A percentile compares a stretch with the other conserved stretches of the same genome.
Conservation (phyloP, 1,140 invertebrate species). For the Meloidogyne floridensis region DNA sequence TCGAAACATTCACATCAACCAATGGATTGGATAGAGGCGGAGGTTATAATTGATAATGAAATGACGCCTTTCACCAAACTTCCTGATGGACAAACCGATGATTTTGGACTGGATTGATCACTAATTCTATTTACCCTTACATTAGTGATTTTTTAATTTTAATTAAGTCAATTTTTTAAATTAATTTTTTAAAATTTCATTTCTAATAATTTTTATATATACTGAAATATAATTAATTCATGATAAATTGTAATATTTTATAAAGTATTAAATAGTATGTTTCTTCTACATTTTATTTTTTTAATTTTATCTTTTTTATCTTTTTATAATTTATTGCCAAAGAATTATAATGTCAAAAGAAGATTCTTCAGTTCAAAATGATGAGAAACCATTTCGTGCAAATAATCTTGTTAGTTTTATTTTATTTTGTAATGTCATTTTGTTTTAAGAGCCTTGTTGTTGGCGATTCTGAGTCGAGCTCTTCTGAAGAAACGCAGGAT, state of each 20-base stretch:
- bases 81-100: conserved; percentile 25
- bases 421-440: background rate
- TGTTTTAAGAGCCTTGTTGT: background rate
- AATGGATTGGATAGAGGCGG: conserved; percentile 23
- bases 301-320: background rate
- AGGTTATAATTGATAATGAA: conserved; percentile 25
- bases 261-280: background rate
- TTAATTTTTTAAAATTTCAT: too few species aligned
- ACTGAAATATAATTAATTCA: too few species aligned
- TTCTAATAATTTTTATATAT: too few species aligned
- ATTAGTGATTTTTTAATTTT: background rate
- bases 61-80: background rate
- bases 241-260: too few species aligned
- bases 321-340: background rate
- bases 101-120: conserved; percentile 26
- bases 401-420: background rate
- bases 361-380: background rate
- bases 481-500: background rate
- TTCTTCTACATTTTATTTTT: background rate
- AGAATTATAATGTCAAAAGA: background rate
- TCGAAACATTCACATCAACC: background rate
- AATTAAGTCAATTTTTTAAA: background rate
- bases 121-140: background rate
- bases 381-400: background rate
- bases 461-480: conserved; percentile 1